Evolutionary conservation across 2,113 vertebrate genomes (phyloP), one percentile per base, ranked within the genome.

Genomic region (Melanerpes aurifrons): DNA sequence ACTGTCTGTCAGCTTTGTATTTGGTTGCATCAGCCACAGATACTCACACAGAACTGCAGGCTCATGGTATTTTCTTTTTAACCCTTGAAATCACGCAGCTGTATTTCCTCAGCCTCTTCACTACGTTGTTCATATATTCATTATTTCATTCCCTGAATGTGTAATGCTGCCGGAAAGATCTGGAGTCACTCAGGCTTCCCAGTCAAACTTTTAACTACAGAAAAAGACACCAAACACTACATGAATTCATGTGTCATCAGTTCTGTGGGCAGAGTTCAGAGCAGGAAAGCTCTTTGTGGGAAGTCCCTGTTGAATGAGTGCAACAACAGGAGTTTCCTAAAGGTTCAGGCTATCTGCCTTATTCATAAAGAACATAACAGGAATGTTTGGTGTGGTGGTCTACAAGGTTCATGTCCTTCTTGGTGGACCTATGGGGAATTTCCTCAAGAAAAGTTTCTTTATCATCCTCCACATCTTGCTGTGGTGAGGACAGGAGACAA

Each of bases 1-100:
- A 14, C 5, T 58, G 29, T 40, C 58, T 90, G 89, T 96, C 89
- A 74, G 95, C 79, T 87, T 76, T 77, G 40, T 64, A 53, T 85
- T 90, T 13, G 11, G 31, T 84, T 61, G 47, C 47, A 37, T 73
- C 58, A 25, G 22, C 86, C 91, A 76, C 72, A 50, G 56, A 72
- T 75, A 82, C 92, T 79, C 91, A 72, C 43, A 29, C 5, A 84
- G 68, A 89, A 17, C 53, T 91, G 37, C 66, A 72, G 81, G 35
- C 18, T 58, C 29, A n/a, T 74, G 21, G 32, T 70, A 26, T 81
- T 93, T 86, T 92, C 32, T 84, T 59, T 94, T 64, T 35, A 91
- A 89, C 48, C 35, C 62, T 90, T 90, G 54, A 90, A 89, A 72
- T 76, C 50, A 48, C 64, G 53, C 6, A 6, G 74, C 63, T 79